phyloP scores from a whole-genome alignment of 1,140 invertebrate species.

The Aphidius ervi region DNA sequence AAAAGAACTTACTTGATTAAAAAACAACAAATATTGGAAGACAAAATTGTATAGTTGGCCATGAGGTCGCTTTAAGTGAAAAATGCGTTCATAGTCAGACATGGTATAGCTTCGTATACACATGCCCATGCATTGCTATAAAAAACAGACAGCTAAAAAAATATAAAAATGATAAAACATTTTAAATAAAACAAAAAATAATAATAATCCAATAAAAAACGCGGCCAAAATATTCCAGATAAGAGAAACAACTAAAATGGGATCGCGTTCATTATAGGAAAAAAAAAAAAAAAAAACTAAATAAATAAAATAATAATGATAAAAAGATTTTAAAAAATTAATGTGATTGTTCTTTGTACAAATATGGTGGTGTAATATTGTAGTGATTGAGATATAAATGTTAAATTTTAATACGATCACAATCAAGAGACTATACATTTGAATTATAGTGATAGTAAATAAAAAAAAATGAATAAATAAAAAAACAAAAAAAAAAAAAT shows the following conservation, averaged over 20 bases:
- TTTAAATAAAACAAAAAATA: constrained; percentile 12
- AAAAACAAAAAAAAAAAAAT: constrained; percentile 31
- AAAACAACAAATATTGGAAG: background rate
- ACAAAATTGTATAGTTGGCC: constrained; percentile 9
- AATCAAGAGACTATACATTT: constrained; percentile 47
- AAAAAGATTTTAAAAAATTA: constrained; percentile 36
- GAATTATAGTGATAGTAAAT: constrained; percentile 44
- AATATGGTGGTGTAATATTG: constrained; percentile 55
- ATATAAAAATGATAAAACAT: background rate
- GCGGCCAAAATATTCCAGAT: constrained; percentile 21
- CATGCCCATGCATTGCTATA: background rate
- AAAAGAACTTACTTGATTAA: too few species aligned
- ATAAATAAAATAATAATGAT: too few species aligned
- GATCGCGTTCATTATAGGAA: background rate
- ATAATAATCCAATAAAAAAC: constrained; percentile 9
- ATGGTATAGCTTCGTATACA: background rate
- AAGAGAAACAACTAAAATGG: too few species aligned
- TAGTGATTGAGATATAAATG: constrained; percentile 55
- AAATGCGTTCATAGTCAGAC: constrained; percentile 9
- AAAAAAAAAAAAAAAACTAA: background rate
- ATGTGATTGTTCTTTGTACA: constrained; percentile 57
- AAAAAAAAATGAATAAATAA: constrained; percentile 16
- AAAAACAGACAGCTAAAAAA: background rate
- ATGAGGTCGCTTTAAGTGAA: background rate
- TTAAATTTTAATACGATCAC: constrained; percentile 56